Percentiles rank a stretch among this genome's conserved stretches.
These are phyloP conservation scores for Caenorhabditis sp. DNA, from an alignment of 2,888 invertebrate species.

Conservation along the genomic window DNA sequence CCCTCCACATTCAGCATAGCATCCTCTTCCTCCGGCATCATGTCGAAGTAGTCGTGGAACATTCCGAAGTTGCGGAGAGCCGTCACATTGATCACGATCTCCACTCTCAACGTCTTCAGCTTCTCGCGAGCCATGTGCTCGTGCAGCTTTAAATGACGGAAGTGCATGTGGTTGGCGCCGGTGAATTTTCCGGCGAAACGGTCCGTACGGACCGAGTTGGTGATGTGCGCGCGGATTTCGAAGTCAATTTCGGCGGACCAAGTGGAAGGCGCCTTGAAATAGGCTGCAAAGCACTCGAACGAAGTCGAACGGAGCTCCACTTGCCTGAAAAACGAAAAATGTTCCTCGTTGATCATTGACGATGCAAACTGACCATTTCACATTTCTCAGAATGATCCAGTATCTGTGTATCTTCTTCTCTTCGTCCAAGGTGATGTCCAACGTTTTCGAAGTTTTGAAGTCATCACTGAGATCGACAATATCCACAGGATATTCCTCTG, in stretches of 20 bases:
- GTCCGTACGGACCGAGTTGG: slow-evolving; percentile 29
- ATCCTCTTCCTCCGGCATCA: slow-evolving; percentile 8
- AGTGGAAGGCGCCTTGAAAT: slow-evolving; percentile 32
- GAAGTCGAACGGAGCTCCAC: slow-evolving; percentile 33
- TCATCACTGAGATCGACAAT: slow-evolving; percentile 24
- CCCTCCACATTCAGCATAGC: slow-evolving; percentile 23
- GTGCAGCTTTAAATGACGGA: slow-evolving; percentile 19
- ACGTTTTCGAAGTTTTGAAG: slow-evolving; percentile 4
- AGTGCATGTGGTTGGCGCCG: slow-evolving; percentile 23
- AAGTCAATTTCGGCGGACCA: slow-evolving; percentile 41
- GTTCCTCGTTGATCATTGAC: no score
- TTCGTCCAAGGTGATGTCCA: slow-evolving; percentile 17
- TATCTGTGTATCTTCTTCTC: neutral
- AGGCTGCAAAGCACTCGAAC: slow-evolving; percentile 32
- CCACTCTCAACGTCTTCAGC: slow-evolving; percentile 4
- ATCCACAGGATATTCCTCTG: slow-evolving; percentile 35
- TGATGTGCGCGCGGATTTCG: slow-evolving; percentile 29
- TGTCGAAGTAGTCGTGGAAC: slow-evolving; percentile 36
- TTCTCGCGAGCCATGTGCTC: slow-evolving; percentile 32
- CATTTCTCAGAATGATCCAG: slow-evolving; percentile 30
- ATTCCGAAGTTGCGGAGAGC: slow-evolving; percentile 19
- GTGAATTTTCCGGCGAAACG: slow-evolving; percentile 26
- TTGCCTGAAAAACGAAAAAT: no score
- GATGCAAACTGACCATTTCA: slow-evolving; percentile 38
- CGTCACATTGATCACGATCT: slow-evolving; percentile 9